phyloP scores from a whole-genome alignment of 1,140 invertebrate species.

The Belonocnema kinseyi region DNA sequence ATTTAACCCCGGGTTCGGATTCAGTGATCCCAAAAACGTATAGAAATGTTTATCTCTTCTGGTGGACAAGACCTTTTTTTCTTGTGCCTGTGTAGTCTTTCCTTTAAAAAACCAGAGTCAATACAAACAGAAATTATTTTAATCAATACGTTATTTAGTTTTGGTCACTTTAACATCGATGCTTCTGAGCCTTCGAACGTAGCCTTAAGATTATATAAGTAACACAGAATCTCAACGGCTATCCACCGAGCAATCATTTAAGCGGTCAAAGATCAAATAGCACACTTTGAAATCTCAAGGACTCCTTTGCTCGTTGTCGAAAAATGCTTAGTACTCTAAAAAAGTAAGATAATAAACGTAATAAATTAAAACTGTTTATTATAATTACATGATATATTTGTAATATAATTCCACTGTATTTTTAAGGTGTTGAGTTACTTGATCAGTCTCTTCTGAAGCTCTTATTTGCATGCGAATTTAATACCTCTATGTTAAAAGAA shows the following conservation, averaged over 20 bases:
- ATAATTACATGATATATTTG: not conserved
- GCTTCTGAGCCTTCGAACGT: constrained; percentile 13
- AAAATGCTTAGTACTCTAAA: not conserved
- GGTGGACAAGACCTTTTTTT: too few species aligned
- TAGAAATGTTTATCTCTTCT: too few species aligned
- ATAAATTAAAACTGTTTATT: not conserved
- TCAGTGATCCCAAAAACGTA: too few species aligned
- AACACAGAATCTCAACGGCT: constrained; percentile 3
- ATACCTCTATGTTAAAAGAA: too few species aligned
- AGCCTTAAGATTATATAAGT: constrained; percentile 6
- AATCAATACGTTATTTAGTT: not conserved
- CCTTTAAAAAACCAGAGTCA: constrained; percentile 6
- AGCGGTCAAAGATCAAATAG: not conserved
- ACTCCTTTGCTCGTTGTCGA: not conserved
- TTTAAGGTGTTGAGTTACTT: not conserved
- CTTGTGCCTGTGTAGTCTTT: too few species aligned
- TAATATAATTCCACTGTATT: constrained; percentile 15
- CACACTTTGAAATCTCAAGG: not conserved
- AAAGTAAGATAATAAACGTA: too few species aligned
- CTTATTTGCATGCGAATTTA: not conserved
- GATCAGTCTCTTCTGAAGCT: not conserved
- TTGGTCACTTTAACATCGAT: constrained; percentile 25
- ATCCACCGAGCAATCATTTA: not conserved
- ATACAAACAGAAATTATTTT: not conserved
- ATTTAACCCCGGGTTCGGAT: too few species aligned